phyloP scores from a whole-genome alignment of 37 sponge, comb jelly and placozoan species.

The Aplysina aerophoba region DNA sequence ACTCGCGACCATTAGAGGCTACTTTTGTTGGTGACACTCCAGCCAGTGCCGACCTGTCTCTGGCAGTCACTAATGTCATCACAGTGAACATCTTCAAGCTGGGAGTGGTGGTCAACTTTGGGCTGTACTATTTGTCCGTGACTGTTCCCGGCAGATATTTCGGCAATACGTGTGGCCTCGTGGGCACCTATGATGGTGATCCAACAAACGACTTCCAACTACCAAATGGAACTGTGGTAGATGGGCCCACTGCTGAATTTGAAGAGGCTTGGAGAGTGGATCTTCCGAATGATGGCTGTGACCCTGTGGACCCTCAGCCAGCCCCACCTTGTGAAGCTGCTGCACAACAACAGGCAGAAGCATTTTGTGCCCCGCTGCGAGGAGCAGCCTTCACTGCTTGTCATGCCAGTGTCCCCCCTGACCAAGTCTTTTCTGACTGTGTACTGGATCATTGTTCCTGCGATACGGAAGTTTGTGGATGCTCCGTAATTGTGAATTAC shows the following conservation, averaged over 20 bases:
- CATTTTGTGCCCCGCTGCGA: neutral
- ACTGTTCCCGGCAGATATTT: neutral
- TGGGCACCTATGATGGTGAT: conserved; percentile 23
- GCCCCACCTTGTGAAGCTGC: neutral
- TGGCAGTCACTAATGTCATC: neutral
- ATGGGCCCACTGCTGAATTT: neutral
- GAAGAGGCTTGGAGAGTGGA: neutral
- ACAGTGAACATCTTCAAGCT: conserved; percentile 9
- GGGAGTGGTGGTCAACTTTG: conserved; percentile 12
- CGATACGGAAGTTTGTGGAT: neutral
- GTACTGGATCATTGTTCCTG: neutral
- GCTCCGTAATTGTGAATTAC: neutral
- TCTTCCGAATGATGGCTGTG: neutral
- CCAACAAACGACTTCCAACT: conserved; percentile 17
- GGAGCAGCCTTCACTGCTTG: neutral
- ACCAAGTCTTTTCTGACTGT: neutral
- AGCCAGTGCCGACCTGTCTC: too few species aligned
- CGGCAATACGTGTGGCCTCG: conserved; percentile 17
- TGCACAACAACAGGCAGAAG: neutral
- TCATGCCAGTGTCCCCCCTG: neutral
- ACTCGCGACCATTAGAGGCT: too few species aligned
- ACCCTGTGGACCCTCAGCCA: neutral
- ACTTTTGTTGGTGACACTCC: too few species aligned
- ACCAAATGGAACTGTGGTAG: neutral
- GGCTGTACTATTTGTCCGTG: conserved; percentile 4